Evolutionary conservation across 2,113 vertebrate genomes (phyloP).

Genomic region (Equus przewalskii): DNA sequence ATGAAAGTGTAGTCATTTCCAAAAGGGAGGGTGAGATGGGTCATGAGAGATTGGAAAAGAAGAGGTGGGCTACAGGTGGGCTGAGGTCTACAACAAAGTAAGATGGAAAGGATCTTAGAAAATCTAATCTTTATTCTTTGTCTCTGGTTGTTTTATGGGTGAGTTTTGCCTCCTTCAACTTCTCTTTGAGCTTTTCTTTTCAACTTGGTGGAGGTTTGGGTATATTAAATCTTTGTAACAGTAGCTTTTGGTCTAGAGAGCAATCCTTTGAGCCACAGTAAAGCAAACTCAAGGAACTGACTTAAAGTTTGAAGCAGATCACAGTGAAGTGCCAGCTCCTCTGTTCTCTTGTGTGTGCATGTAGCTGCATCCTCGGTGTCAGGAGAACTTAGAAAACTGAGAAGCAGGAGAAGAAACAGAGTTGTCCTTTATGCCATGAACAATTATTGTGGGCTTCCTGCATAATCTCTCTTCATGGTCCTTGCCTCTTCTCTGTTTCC

Average conservation of each 20-base stretch:
- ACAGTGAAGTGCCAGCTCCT: background rate
- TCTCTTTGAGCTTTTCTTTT: background rate
- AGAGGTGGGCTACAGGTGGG: background rate
- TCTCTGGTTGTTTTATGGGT: background rate
- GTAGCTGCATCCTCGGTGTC: background rate
- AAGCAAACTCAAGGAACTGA: background rate
- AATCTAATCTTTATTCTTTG: background rate
- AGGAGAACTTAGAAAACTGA: background rate
- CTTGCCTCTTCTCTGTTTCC: background rate
- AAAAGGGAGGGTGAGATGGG: background rate
- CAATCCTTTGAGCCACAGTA: background rate
- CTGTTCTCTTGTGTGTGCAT: background rate
- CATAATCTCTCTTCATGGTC: background rate
- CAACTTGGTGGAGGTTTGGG: background rate
- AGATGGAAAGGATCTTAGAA: background rate
- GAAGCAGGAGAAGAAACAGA: background rate
- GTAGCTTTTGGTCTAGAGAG: conserved; percentile 1
- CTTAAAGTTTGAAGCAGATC: background rate
- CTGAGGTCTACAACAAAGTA: background rate
- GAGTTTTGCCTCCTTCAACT: background rate
- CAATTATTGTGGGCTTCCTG: background rate
- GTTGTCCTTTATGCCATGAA: background rate
- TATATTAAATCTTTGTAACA: background rate
- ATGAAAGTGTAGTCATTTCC: background rate
- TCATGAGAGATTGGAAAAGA: background rate